Conservation (phyloP, 1,140 invertebrate species). For the Scaptomyza pallida region DNA sequence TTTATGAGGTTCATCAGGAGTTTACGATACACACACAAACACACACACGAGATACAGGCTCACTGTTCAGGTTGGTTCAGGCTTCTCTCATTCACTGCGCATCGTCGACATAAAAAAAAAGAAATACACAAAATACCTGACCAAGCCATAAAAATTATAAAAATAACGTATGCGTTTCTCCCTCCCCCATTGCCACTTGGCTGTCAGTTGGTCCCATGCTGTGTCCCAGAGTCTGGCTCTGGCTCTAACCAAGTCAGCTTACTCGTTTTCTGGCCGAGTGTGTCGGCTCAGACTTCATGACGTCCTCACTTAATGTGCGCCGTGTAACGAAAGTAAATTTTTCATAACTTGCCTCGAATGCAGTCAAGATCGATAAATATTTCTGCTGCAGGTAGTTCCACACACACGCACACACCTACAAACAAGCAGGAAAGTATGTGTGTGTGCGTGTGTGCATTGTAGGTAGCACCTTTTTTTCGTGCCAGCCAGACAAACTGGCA, state of each 20-base stretch:
- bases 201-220: conserved; percentile 57
- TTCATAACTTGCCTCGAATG: conserved; percentile 66
- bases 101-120: conserved; percentile 32
- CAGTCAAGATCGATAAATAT: conserved; percentile 75
- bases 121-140: conserved; percentile 69
- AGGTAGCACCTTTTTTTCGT: conserved; percentile 57
- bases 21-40: conserved; percentile 63
- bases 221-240: conserved; percentile 18
- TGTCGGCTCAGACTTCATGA: conserved; percentile 74
- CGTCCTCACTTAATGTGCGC: conserved; percentile 66
- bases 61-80: not conserved
- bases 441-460: conserved; percentile 13
- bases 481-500: conserved; percentile 74
- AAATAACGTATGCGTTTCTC: conserved; percentile 64
- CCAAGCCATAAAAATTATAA: conserved; percentile 72
- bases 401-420: not conserved
- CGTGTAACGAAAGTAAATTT: conserved; percentile 79
- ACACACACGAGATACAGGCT: conserved; percentile 39
- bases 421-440: no score
- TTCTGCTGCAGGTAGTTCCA: conserved; percentile 65
- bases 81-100: conserved; percentile 40
- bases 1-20: conserved; percentile 82
- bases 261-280: conserved; percentile 34
- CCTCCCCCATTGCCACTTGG: conserved; percentile 9
- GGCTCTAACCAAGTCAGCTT: not conserved